These are phyloP conservation scores for Drosophila sp. DNA, from an alignment of 1,140 invertebrate species.

Conservation along the genomic window DNA sequence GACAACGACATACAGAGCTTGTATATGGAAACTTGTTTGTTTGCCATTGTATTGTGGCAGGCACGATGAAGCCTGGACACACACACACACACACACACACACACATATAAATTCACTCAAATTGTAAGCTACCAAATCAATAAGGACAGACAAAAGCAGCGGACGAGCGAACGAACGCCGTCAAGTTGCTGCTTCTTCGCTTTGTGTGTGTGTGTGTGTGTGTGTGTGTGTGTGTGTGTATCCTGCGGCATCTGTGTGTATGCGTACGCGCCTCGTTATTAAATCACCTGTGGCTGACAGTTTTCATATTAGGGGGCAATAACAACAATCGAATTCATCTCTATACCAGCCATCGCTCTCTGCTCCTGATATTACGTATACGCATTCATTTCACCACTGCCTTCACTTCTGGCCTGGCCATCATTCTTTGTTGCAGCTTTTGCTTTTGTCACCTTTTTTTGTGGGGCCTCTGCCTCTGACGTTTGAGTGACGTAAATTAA, in stretches of 20 bases:
- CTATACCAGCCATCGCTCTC: constrained; percentile 37
- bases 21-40: constrained; percentile 47
- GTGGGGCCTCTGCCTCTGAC: constrained; percentile 54
- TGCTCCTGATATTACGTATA: constrained; percentile 7
- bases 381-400: constrained; percentile 50
- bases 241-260: constrained; percentile 41
- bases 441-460: constrained; percentile 68
- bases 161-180: constrained; percentile 36
- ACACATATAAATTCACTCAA: constrained; percentile 16
- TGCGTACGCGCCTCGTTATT: constrained; percentile 57
- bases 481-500: constrained; percentile 71
- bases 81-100: constrained; percentile 19
- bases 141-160: constrained; percentile 71
- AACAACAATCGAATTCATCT: constrained; percentile 63
- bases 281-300: constrained; percentile 78
- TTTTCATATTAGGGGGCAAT: constrained; percentile 64
- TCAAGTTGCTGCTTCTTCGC: constrained; percentile 11
- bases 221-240: constrained; percentile 40
- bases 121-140: constrained; percentile 74
- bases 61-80: constrained; percentile 66
- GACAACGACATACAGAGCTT: constrained; percentile 26
- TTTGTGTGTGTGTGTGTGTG: constrained; percentile 6
- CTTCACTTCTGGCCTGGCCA: constrained; percentile 45
- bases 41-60: constrained; percentile 70
- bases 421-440: constrained; percentile 26